A percentile compares a stretch with the other conserved stretches of the same genome.
Evolutionary conservation across 2,888 invertebrate genomes (phyloP).

Genomic region (Vandiemenella viatica): DNA sequence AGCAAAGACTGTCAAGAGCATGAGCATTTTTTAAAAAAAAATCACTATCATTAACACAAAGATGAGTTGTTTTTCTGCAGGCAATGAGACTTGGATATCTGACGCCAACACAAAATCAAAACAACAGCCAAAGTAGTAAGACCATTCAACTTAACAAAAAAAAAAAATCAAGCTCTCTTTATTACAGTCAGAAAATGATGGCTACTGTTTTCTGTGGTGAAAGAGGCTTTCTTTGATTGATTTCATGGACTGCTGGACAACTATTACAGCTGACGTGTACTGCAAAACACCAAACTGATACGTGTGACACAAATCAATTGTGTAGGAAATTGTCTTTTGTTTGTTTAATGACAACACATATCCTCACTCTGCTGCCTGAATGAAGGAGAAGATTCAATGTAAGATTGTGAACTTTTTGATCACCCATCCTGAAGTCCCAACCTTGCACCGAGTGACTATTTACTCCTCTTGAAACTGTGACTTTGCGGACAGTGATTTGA

Average conservation of each 20-base stretch:
- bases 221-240: neutral
- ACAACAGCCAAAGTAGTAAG: neutral
- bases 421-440: slow-evolving; percentile 5
- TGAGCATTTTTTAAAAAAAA: neutral
- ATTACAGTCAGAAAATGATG: neutral
- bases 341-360: slow-evolving; percentile 6
- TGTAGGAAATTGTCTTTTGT: neutral
- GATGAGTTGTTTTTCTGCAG: neutral
- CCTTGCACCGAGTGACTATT: slow-evolving; percentile 8
- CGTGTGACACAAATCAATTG: neutral
- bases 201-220: neutral
- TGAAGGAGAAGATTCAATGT: slow-evolving; percentile 8
- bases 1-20: neutral
- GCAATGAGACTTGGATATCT: neutral
- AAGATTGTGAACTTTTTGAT: slow-evolving; percentile 3
- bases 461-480: slow-evolving; percentile 4
- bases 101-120: no score
- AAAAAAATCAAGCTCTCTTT: neutral
- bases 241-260: neutral
- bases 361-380: no score
- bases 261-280: neutral
- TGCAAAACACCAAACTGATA: neutral
- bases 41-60: neutral
- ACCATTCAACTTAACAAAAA: neutral
- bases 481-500: slow-evolving; percentile 5